A percentile compares a stretch with the other conserved stretches of the same genome.
phyloP scores from a whole-genome alignment of 2,797 vertebrate species.

The Cheirogaleus major region DNA sequence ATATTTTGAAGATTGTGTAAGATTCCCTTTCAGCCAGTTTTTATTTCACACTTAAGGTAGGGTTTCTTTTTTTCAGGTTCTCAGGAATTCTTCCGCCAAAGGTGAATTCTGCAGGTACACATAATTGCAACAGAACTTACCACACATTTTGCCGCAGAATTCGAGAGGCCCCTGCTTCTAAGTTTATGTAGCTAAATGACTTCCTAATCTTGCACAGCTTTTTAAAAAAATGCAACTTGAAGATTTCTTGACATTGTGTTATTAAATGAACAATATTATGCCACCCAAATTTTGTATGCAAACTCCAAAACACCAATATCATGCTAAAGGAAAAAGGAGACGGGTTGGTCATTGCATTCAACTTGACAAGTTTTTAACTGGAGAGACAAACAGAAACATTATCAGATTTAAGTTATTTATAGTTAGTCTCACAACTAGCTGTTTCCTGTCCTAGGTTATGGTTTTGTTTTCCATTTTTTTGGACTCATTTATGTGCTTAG shows the following conservation, averaged over 20 bases:
- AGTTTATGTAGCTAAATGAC: constrained; percentile 82
- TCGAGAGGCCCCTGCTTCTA: constrained; percentile 85
- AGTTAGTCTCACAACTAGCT: constrained; percentile 65
- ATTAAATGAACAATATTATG: constrained; percentile 36
- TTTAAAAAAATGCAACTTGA: constrained; percentile 29
- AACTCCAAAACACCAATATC: constrained; percentile 59
- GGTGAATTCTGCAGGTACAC: constrained; percentile 89
- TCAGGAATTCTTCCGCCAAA: constrained; percentile 89
- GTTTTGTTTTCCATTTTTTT: constrained; percentile 54
- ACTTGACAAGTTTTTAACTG: constrained; percentile 4
- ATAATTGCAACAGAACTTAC: constrained; percentile 86
- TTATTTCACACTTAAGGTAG: constrained; percentile 87
- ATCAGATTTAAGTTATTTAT: constrained; percentile 35
- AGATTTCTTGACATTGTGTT: constrained; percentile 38
- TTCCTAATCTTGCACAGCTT: constrained; percentile 49
- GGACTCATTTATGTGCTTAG: constrained; percentile 67
- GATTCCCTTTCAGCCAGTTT: constrained; percentile 86
- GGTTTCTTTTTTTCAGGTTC: constrained; percentile 89
- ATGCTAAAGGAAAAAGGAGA: constrained; percentile 34
- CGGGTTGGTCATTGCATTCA: neutral
- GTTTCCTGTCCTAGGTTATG: constrained; percentile 64
- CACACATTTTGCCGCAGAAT: constrained; percentile 88
- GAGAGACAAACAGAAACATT: constrained; percentile 34
- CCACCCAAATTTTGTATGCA: constrained; percentile 58
- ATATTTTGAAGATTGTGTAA: constrained; percentile 84